These are phyloP conservation scores for Papilio xuthus DNA, from an alignment of 1,140 invertebrate species.

Conservation along the genomic window DNA sequence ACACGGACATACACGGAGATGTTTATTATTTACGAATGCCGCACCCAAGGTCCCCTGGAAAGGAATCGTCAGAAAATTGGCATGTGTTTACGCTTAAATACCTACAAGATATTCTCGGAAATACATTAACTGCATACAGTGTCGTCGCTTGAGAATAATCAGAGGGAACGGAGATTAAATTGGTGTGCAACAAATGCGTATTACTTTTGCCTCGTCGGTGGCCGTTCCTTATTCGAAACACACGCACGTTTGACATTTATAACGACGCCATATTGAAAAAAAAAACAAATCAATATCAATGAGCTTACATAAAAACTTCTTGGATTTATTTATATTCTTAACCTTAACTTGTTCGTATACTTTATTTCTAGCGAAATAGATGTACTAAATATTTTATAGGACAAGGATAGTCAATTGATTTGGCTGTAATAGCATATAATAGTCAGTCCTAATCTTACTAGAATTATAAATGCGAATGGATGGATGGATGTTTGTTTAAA, in stretches of 20 bases:
- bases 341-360: not conserved
- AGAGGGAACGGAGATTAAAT: conserved; percentile 30
- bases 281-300: conserved; percentile 11
- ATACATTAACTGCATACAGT: conserved; percentile 31
- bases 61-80: conserved; percentile 39
- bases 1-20: conserved; percentile 36
- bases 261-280: conserved; percentile 12
- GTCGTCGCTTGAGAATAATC: conserved; percentile 30
- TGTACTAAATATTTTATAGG: not conserved
- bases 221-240: conserved; percentile 24
- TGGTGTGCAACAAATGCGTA: conserved; percentile 26
- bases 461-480: no score
- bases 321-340: conserved; percentile 14
- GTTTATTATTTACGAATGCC: conserved; percentile 49
- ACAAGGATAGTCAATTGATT: no score
- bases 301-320: conserved; percentile 20
- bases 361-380: not conserved
- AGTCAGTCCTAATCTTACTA: no score
- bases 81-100: conserved; percentile 38
- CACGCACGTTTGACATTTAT: conserved; percentile 5
- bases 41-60: conserved; percentile 49
- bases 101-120: conserved; percentile 37
- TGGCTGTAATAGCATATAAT: no score
- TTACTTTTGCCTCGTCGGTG: conserved; percentile 24
- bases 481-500: no score